Evolutionary conservation across 2,113 vertebrate species (phyloP).

Genomic region (Apodemus sylvaticus): DNA sequence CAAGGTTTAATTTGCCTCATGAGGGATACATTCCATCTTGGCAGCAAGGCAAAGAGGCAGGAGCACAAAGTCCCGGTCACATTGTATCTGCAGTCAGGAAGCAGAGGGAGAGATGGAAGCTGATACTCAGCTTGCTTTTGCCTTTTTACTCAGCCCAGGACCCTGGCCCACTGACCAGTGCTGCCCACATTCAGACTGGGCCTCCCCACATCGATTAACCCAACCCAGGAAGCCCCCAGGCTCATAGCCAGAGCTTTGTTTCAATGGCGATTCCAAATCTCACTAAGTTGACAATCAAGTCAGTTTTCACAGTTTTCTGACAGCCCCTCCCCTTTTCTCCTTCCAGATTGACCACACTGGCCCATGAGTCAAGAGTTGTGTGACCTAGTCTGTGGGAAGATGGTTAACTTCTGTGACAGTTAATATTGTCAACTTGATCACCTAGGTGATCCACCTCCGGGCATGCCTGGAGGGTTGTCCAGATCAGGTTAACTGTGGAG

Average conservation of each 20-base stretch:
- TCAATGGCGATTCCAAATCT: neutral
- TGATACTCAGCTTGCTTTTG: neutral
- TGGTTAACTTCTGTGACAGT: neutral
- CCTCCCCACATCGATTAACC: neutral
- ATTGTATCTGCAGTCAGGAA: too few relatives aligned
- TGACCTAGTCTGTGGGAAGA: neutral
- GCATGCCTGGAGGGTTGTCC: neutral
- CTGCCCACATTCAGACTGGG: neutral
- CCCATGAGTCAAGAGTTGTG: accelerated
- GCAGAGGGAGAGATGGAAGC: neutral
- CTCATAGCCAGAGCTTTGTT: neutral
- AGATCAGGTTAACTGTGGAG: neutral
- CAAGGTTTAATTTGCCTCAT: neutral
- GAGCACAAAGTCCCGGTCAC: neutral
- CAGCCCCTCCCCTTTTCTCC: neutral
- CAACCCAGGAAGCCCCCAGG: neutral
- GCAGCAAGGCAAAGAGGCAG: neutral
- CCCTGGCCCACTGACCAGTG: neutral
- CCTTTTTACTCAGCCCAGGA: neutral
- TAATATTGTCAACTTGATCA: neutral
- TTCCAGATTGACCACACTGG: neutral
- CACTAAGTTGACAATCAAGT: neutral
- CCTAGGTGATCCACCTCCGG: neutral
- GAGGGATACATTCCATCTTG: neutral
- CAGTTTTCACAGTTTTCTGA: neutral